These are phyloP conservation scores for Pseudanteris insignis DNA, from an alignment of 2,888 invertebrate genomes.

Conservation along the genomic window DNA sequence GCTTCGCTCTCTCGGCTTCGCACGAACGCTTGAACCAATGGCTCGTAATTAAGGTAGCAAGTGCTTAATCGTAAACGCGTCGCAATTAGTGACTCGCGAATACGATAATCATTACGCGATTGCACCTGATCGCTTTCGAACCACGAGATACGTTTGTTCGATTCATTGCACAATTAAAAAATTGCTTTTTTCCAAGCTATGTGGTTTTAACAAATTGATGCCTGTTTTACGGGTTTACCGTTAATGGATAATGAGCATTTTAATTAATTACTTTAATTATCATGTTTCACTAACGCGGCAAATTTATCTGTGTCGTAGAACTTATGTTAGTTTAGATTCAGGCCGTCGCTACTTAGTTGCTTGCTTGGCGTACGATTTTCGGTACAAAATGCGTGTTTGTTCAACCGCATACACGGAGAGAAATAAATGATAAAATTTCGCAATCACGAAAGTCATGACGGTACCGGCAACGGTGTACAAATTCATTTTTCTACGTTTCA, in stretches of 20 bases:
- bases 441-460: too few species aligned
- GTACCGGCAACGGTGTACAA: too few species aligned
- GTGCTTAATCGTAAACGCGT: constrained; percentile 45
- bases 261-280: constrained; percentile 33
- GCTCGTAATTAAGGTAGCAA: constrained; percentile 45
- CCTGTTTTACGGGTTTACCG: constrained; percentile 19
- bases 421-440: too few species aligned
- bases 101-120: constrained; percentile 47
- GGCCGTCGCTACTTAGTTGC: background rate
- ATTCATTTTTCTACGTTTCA: too few species aligned
- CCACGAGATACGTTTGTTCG: constrained; percentile 32
- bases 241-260: constrained; percentile 20
- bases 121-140: constrained; percentile 42
- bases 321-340: background rate
- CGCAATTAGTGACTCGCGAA: constrained; percentile 47
- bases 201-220: constrained; percentile 33
- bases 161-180: constrained; percentile 40
- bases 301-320: background rate
- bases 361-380: too few species aligned
- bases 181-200: constrained; percentile 18
- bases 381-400: too few species aligned
- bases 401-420: too few species aligned
- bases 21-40: constrained; percentile 43
- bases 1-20: constrained; percentile 16
- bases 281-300: constrained; percentile 9